A percentile compares a stretch with the other conserved stretches of the same genome.
Conservation (phyloP, 1,140 invertebrate genomes). For the Phortica variegata region DNA sequence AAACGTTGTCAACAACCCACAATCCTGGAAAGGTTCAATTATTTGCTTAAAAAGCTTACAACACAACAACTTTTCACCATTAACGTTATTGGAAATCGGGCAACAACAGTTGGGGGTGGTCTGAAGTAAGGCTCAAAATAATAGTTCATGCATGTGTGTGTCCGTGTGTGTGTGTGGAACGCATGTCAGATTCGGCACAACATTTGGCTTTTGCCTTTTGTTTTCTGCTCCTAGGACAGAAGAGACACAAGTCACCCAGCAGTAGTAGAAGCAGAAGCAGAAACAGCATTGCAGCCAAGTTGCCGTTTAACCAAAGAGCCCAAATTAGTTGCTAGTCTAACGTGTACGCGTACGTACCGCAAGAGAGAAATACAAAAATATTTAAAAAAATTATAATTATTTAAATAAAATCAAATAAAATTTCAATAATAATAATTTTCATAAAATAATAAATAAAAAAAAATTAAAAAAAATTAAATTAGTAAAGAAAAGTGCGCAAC, state of each 20-base stretch:
- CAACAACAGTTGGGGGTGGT: slow-evolving; percentile 25
- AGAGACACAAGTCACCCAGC: slow-evolving; percentile 15
- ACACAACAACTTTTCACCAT: no score
- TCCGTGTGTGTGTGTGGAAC: slow-evolving; percentile 17
- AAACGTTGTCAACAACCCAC: no score
- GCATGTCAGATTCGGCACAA: slow-evolving; percentile 10
- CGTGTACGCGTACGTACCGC: slow-evolving; percentile 2
- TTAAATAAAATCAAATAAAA: no score
- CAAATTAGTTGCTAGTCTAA: slow-evolving; percentile 46
- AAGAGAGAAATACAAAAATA: background rate
- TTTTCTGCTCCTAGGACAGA: background rate
- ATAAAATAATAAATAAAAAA: no score
- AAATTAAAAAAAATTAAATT: no score
- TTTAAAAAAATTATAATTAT: no score
- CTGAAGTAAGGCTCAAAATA: slow-evolving; percentile 14
- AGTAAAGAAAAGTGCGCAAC: no score
- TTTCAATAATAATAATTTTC: no score
- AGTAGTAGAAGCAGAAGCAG: slow-evolving; percentile 17
- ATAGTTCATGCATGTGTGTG: background rate
- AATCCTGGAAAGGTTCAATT: no score
- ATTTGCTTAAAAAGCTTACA: no score
- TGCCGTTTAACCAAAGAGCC: slow-evolving; percentile 29
- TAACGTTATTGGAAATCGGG: no score
- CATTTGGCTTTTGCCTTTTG: no score
- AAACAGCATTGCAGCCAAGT: slow-evolving; percentile 16